These are phyloP conservation scores for Chymomyza fuscimana DNA, from an alignment of 2,888 invertebrate species.

Conservation along the genomic window DNA sequence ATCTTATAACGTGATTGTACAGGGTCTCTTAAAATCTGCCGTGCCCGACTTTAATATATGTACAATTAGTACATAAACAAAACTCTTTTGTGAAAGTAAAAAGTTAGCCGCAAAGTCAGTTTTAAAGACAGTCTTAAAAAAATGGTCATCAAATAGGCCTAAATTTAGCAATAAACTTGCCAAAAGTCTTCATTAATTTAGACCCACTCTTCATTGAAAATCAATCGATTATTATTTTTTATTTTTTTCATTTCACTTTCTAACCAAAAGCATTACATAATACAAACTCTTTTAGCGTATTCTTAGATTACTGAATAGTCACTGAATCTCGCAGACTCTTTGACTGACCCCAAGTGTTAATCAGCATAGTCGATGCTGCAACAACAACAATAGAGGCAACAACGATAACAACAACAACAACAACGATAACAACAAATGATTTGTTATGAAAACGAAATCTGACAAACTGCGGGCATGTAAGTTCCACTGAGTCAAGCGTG, in stretches of 20 bases:
- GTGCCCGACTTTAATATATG: too few relatives aligned
- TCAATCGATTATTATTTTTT: not conserved
- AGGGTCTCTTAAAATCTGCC: too few relatives aligned
- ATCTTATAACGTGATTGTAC: too few relatives aligned
- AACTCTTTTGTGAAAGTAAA: not conserved
- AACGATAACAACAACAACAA: constrained; percentile 1
- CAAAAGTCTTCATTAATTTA: not conserved
- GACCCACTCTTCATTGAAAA: not conserved
- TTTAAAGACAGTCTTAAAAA: not conserved
- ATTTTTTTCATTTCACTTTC: constrained; percentile 56
- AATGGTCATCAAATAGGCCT: not conserved
- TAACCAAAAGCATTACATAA: constrained; percentile 53
- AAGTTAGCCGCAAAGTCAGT: not conserved
- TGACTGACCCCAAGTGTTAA: constrained; percentile 32
- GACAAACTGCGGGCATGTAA: constrained; percentile 20
- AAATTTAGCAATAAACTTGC: not conserved
- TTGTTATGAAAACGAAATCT: constrained; percentile 33
- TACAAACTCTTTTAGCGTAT: constrained; percentile 16
- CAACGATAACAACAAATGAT: constrained; percentile 7
- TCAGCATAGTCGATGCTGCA: constrained; percentile 30
- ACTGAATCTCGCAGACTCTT: not conserved
- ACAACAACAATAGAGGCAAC: not conserved
- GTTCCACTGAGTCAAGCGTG: constrained; percentile 43
- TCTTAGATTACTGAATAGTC: constrained; percentile 29
- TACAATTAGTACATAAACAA: not conserved